A percentile compares a stretch with the other conserved stretches of the same genome.
phyloP scores from a whole-genome alignment of 30 jellyfish, hydroid and myxozoan genomes.

The Pelagia noctiluca region DNA sequence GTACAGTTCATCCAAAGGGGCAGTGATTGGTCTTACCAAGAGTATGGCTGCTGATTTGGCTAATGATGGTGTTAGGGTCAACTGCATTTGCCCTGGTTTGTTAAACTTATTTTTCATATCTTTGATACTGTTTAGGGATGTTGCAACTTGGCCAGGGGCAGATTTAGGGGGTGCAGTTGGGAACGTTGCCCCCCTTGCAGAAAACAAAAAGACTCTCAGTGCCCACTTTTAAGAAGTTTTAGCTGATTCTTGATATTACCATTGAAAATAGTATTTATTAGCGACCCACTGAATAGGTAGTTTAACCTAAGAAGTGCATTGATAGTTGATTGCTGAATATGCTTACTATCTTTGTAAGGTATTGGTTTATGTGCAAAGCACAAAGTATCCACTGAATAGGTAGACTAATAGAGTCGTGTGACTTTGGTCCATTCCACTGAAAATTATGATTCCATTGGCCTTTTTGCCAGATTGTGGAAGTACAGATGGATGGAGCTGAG shows the following conservation, averaged over 20 bases:
- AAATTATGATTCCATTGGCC: too few species aligned
- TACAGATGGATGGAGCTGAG: background rate
- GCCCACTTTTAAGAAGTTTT: too few species aligned
- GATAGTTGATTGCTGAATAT: too few species aligned
- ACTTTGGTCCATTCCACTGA: too few species aligned
- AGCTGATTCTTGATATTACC: background rate
- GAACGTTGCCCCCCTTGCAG: background rate
- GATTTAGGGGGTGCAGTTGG: background rate
- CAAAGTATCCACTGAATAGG: too few species aligned
- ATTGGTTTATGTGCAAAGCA: too few species aligned
- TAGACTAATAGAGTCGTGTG: too few species aligned
- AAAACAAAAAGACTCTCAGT: background rate
- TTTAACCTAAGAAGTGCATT: too few species aligned
- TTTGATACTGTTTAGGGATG: background rate
- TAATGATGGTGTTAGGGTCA: constrained; percentile 70
- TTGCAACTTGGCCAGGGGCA: background rate
- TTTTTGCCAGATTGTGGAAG: background rate
- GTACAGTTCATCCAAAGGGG: constrained; percentile 76
- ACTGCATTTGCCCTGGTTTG: constrained; percentile 83
- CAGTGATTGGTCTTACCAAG: constrained; percentile 78
- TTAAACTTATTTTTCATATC: background rate
- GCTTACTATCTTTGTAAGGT: too few species aligned
- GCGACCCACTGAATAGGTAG: background rate
- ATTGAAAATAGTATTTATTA: too few species aligned
- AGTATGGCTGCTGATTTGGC: constrained; percentile 82